phyloP scores from a whole-genome alignment of 1,140 invertebrate genomes.

The Drosophila watanabei region DNA sequence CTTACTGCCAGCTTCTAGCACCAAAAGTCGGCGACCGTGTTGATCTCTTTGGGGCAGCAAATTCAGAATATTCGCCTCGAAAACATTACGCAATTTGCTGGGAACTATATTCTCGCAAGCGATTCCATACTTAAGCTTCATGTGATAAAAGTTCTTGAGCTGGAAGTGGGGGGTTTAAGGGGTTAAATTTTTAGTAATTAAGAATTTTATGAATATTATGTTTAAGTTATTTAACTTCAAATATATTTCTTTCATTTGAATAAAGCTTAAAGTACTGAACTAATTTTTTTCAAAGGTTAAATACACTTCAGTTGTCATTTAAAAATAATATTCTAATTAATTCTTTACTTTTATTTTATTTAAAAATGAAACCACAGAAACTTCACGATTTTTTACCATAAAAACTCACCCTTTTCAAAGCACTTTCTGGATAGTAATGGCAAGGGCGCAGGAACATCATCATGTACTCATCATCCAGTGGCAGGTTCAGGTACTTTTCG shows the following conservation, averaged over 20 bases:
- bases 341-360: not conserved
- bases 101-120: constrained; percentile 87
- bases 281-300: not conserved
- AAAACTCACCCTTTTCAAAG: constrained; percentile 87
- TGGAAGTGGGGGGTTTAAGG: constrained; percentile 54
- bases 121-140: constrained; percentile 87
- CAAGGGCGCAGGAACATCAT: constrained; percentile 89
- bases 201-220: not conserved
- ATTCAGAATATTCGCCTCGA: constrained; percentile 87
- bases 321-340: not conserved
- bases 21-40: constrained; percentile 87
- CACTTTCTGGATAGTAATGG: constrained; percentile 90
- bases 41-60: constrained; percentile 87
- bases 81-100: constrained; percentile 85
- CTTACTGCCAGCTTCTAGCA: constrained; percentile 88
- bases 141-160: constrained; percentile 88
- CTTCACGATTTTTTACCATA: fast-evolving
- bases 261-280: not conserved
- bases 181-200: not conserved
- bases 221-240: no score
- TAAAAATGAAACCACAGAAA: not conserved
- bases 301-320: not conserved
- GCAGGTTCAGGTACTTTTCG: constrained; percentile 87
- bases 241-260: not conserved
- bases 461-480: constrained; percentile 88